Base-by-base conservation (phyloP, 1,140 invertebrate genomes). In the Eurytemora carolleeae region DNA sequence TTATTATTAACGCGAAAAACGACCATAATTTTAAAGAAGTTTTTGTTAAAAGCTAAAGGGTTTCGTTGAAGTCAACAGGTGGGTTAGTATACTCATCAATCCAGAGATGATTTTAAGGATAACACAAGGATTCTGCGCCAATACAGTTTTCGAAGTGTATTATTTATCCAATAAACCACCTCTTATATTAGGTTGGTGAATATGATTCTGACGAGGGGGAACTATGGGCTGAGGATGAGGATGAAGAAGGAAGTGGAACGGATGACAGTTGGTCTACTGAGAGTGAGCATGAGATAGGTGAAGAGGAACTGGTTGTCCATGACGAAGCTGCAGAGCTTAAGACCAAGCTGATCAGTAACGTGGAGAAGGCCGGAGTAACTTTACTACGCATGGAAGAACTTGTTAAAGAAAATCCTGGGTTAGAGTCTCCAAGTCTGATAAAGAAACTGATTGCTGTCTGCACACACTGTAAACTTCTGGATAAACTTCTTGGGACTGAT, bases 401-500 rank as follows among this genome's bases (percentile, higher is more conserved):
- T 57, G 85, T 86, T 66, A 81, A 79, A 1, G 64, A 67, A 44
- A 80, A 85, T 68, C 82, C 83, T 3, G 75, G 78, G 1, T 67
- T 84, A 24, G 79, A 86, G 71, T 82, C 77, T 57, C 77, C 80
- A n/a, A 79, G 82, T 69, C 78, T 85, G 31, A 84, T 87, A 79
- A 77, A 82, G 60, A 84, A 84, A 71, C 71, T 91, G 18, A 70
- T 91, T 19, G 78, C 81, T 64, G 79, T 89, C 21, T 90, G 89
- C 68, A 88, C 87, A 71, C 85, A 88, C 70, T 88, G 85, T 66
- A 80, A 73, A 59, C 86, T 81, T 66, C 76, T 91, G 69, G 87
- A 90, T 70, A 82, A 83, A 65, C 71, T 87, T 2, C 83, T 91
- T 76, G 84, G 82, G 44, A 87, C 87, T 0, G 80, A 81, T 0